These are phyloP conservation scores for Phengaris arion DNA, from an alignment of 2,888 invertebrate species.

Conservation along the genomic window DNA sequence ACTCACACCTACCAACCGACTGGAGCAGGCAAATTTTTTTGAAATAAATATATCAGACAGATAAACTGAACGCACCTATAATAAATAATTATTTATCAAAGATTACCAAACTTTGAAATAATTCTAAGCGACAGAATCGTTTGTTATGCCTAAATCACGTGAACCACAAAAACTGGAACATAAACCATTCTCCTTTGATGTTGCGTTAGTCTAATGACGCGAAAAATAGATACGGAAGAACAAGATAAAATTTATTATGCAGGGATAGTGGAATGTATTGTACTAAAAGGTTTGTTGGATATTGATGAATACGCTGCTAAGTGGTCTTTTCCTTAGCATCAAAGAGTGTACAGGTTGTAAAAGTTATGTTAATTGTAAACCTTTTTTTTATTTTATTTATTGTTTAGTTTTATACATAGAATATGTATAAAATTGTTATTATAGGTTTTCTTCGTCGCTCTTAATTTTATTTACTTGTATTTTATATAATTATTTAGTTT, in stretches of 20 bases:
- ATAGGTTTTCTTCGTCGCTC: too few relatives aligned
- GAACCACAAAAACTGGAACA: slow-evolving; percentile 36
- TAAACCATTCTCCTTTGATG: slow-evolving; percentile 40
- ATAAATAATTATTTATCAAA: neutral
- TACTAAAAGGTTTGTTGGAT: slow-evolving; percentile 16
- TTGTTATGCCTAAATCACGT: slow-evolving; percentile 22
- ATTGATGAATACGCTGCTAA: slow-evolving; percentile 15
- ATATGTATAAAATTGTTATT: too few relatives aligned
- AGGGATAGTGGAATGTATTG: slow-evolving; percentile 13
- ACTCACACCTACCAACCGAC: too few relatives aligned
- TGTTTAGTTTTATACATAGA: too few relatives aligned
- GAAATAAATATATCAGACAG: too few relatives aligned
- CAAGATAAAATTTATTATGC: slow-evolving; percentile 33
- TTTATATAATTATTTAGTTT: too few relatives aligned
- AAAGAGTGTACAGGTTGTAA: neutral
- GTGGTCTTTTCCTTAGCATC: neutral
- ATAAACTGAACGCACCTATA: too few relatives aligned
- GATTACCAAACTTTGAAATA: neutral
- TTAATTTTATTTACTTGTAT: too few relatives aligned
- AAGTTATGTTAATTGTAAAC: neutral
- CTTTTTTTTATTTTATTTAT: too few relatives aligned
- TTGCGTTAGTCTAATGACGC: slow-evolving; percentile 37
- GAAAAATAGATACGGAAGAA: slow-evolving; percentile 40
- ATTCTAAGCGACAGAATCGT: slow-evolving; percentile 10
- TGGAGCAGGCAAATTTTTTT: too few relatives aligned